phyloP scores from a whole-genome alignment of 2,797 vertebrate species.

The Pseudocheirus occidentalis region DNA sequence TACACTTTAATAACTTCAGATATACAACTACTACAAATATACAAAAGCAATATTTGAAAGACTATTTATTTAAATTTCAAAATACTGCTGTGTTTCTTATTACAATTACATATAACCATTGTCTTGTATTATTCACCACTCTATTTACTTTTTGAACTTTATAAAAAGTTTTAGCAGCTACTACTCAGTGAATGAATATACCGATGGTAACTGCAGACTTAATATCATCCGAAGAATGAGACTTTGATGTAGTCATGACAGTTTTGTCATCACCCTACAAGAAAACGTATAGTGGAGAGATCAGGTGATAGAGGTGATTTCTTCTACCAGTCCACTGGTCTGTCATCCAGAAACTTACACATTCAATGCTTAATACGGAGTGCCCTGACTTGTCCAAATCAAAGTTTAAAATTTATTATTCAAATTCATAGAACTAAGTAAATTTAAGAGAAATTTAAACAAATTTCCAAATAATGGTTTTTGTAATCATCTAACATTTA shows the following conservation, averaged over 20 bases:
- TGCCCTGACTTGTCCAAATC: neutral
- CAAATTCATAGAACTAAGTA: neutral
- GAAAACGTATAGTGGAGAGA: neutral
- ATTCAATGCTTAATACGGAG: neutral
- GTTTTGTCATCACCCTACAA: neutral
- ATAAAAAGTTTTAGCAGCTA: neutral
- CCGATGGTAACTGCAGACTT: neutral
- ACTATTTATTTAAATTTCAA: neutral
- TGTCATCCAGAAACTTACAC: neutral
- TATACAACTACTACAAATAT: neutral
- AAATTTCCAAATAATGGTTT: neutral
- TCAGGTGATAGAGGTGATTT: neutral
- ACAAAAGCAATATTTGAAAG: neutral
- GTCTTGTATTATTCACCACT: neutral
- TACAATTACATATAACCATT: neutral
- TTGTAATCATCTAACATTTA: neutral
- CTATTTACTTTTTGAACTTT: neutral
- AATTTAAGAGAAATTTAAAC: neutral
- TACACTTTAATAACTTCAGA: neutral
- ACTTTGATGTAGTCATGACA: neutral
- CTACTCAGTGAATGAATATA: neutral
- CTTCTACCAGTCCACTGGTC: neutral
- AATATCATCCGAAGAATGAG: neutral
- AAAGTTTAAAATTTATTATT: neutral
- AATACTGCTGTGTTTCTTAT: neutral